phyloP scores from a whole-genome alignment of 2,113 vertebrate species.

The Carassius carassius region DNA sequence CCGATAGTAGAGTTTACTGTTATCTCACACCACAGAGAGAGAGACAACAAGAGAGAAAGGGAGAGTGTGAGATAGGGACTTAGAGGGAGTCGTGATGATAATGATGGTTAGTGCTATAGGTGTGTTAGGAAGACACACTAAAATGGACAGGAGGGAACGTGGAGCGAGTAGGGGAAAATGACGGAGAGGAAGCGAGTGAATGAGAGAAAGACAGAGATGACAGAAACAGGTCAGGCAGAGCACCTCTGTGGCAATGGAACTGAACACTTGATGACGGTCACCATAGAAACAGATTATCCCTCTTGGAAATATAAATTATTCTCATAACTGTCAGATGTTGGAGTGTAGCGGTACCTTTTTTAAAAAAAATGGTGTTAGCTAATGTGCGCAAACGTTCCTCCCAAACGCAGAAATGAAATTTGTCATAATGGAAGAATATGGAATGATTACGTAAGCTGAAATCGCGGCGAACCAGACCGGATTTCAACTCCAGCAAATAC shows the following conservation, averaged over 20 bases:
- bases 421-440: conserved; percentile 47
- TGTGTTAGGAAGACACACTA: conserved; percentile 25
- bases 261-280: conserved; percentile 62
- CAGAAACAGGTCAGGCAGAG: conserved; percentile 62
- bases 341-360: conserved; percentile 41
- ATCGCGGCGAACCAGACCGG: conserved; percentile 33
- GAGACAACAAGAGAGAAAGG: conserved; percentile 30
- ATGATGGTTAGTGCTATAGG: conserved; percentile 11
- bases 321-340: conserved; percentile 57
- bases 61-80: not conserved
- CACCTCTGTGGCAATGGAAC: conserved; percentile 54
- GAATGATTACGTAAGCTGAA: conserved; percentile 50
- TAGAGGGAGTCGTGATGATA: conserved; percentile 3
- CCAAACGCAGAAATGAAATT: conserved; percentile 54
- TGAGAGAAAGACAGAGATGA: conserved; percentile 47
- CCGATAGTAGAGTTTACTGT: conserved; percentile 35
- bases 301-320: conserved; percentile 61
- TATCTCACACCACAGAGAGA: conserved; percentile 33
- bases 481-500: conserved; percentile 27
- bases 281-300: conserved; percentile 66
- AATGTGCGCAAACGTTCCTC: conserved; percentile 37
- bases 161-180: not conserved
- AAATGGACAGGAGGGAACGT: conserved; percentile 6
- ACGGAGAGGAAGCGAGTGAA: conserved; percentile 18
- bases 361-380: conserved; percentile 4